phyloP scores from a whole-genome alignment of 2,797 vertebrate species.

The Manis pentadactyla region DNA sequence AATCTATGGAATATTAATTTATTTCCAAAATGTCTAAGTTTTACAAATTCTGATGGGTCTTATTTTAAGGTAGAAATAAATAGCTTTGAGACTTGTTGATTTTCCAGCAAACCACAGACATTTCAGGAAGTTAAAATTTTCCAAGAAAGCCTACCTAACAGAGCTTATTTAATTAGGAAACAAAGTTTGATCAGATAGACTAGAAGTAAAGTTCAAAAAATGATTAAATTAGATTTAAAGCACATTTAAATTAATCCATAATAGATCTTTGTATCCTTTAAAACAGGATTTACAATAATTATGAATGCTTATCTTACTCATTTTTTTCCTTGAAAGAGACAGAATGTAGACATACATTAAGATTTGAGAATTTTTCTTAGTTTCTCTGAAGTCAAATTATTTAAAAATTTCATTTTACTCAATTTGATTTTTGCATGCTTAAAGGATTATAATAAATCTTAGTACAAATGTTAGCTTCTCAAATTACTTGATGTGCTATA shows the following conservation, averaged over 20 bases:
- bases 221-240: constrained; percentile 17
- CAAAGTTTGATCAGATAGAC: not conserved
- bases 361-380: not conserved
- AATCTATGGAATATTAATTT: constrained; percentile 4
- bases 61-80: constrained; percentile 28
- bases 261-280: not conserved
- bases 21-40: not conserved
- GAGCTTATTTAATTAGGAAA: not conserved
- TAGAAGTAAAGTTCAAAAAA: not conserved
- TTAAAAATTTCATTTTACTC: constrained; percentile 53
- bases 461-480: constrained; percentile 81
- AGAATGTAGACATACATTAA: constrained; percentile 14
- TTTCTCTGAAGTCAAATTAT: constrained; percentile 4
- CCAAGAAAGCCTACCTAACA: not conserved
- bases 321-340: not conserved
- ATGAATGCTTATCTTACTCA: not conserved
- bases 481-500: constrained; percentile 74
- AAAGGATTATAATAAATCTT: constrained; percentile 79
- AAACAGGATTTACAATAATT: constrained; percentile 11
- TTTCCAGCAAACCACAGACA: not conserved
- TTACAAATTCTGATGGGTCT: not conserved
- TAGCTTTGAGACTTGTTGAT: not conserved
- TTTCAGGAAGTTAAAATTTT: constrained; percentile 27
- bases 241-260: constrained; percentile 43
- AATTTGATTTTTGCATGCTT: constrained; percentile 53